These are phyloP conservation scores for Dicerorhinus sumatrensis DNA, from an alignment of 2,113 vertebrate genomes.

Conservation along the genomic window DNA sequence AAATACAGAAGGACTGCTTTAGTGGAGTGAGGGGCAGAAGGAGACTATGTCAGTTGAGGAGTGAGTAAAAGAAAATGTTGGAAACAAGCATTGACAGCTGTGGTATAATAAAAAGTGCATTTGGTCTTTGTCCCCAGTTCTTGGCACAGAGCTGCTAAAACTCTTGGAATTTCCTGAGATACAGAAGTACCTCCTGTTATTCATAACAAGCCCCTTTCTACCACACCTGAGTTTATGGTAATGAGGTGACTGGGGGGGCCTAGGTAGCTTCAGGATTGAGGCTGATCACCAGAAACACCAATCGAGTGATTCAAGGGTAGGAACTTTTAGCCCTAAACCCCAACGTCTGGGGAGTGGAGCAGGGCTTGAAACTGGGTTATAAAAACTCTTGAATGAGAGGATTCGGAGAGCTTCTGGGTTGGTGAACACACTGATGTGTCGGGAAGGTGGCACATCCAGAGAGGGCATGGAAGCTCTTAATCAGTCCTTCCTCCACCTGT, in stretches of 20 bases:
- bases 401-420: not conserved
- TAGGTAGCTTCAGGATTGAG: not conserved
- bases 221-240: too few relatives aligned
- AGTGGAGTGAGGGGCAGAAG: not conserved
- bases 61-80: not conserved
- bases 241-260: not conserved
- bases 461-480: not conserved
- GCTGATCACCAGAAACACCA: not conserved
- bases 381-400: not conserved
- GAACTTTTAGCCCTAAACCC: not conserved
- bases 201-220: not conserved
- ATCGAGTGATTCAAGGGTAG: not conserved
- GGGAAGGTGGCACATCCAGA: rapidly evolving
- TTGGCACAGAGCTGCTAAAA: not conserved
- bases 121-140: too few relatives aligned
- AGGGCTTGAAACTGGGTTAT: not conserved
- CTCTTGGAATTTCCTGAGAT: not conserved
- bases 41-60: not conserved
- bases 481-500: rapidly evolving
- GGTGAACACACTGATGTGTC: rapidly evolving
- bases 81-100: not conserved
- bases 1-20: not conserved
- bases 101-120: not conserved
- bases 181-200: not conserved
- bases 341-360: not conserved